Evolutionary conservation across 1,140 invertebrate genomes (phyloP).

Genomic region (Caenorhabditis remanei): DNA sequence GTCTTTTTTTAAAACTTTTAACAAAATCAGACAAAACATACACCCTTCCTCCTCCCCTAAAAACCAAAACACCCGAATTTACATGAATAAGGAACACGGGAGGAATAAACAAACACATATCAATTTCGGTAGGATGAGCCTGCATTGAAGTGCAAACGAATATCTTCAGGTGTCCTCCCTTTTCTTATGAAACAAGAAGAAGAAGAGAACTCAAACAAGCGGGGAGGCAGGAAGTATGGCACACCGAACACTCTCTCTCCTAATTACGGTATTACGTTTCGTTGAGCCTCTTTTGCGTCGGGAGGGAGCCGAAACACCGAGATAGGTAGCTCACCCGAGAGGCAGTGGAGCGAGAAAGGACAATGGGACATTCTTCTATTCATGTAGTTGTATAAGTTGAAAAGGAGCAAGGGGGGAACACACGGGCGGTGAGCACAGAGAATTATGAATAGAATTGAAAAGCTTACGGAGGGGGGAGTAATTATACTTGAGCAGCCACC

Average conservation of each 20-base stretch:
- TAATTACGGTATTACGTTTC: slow-evolving; percentile 56
- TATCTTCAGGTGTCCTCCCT: background rate
- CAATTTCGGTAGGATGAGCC: too few species aligned
- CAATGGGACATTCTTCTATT: background rate
- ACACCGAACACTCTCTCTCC: slow-evolving; percentile 16
- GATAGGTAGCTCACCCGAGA: slow-evolving; percentile 11
- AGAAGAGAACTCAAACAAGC: slow-evolving; percentile 14
- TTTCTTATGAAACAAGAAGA: background rate
- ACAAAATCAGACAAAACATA: too few species aligned
- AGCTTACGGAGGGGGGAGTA: background rate
- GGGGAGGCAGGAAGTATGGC: slow-evolving; percentile 37
- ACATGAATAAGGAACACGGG: too few species aligned
- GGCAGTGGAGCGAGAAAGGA: slow-evolving; percentile 30
- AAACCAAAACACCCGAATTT: too few species aligned
- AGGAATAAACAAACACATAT: too few species aligned
- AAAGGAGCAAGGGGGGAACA: background rate
- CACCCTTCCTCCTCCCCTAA: too few species aligned
- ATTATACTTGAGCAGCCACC: slow-evolving; percentile 9
- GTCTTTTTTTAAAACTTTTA: too few species aligned
- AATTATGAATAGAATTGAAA: slow-evolving; percentile 20
- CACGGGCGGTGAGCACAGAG: background rate
- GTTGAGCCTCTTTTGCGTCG: background rate
- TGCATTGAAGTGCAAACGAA: background rate
- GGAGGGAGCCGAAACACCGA: background rate
- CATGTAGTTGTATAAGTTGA: background rate